These are phyloP conservation scores for Pseudochaenichthys georgianus DNA, from an alignment of 2,797 vertebrate genomes.

Conservation along the genomic window DNA sequence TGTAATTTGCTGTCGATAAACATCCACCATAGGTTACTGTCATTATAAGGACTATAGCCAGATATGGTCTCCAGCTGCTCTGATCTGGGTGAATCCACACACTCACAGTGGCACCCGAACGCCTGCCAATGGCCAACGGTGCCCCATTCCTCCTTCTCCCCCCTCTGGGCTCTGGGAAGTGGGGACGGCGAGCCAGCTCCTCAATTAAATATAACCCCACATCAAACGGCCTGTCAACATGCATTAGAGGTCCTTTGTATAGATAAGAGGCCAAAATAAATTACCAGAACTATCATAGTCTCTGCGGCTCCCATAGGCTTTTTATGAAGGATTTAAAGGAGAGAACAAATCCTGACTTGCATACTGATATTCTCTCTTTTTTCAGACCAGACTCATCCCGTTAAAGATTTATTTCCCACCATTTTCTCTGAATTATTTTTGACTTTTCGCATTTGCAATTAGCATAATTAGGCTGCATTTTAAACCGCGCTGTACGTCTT, in stretches of 20 bases:
- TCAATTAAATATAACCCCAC: conserved; percentile 85
- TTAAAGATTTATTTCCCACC: conserved; percentile 25
- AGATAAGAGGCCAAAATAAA: conserved; percentile 80
- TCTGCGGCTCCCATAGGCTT: conserved; percentile 53
- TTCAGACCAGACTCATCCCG: not conserved
- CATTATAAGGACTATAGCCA: conserved; percentile 38
- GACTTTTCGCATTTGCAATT: conserved; percentile 45
- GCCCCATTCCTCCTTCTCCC: conserved; percentile 50
- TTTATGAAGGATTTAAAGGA: conserved; percentile 62
- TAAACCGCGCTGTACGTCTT: conserved; percentile 6
- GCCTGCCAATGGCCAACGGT: conserved; percentile 48
- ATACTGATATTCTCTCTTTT: conserved; percentile 64
- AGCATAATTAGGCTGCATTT: conserved; percentile 33
- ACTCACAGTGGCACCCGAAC: conserved; percentile 46
- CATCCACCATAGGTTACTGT: conserved; percentile 37
- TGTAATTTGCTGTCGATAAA: conserved; percentile 31
- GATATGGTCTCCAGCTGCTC: conserved; percentile 60
- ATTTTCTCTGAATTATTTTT: conserved; percentile 37
- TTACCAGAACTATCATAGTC: conserved; percentile 73
- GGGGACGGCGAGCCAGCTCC: conserved; percentile 67
- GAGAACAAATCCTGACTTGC: conserved; percentile 60
- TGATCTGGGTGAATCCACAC: conserved; percentile 58
- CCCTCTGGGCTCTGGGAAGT: conserved; percentile 42
- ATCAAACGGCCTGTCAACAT: conserved; percentile 84
- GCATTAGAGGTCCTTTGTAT: conserved; percentile 80